Percentiles rank a stretch among this genome's conserved stretches.
Conservation (phyloP, 2,888 invertebrate genomes). For the Exocentrus adspersus region DNA sequence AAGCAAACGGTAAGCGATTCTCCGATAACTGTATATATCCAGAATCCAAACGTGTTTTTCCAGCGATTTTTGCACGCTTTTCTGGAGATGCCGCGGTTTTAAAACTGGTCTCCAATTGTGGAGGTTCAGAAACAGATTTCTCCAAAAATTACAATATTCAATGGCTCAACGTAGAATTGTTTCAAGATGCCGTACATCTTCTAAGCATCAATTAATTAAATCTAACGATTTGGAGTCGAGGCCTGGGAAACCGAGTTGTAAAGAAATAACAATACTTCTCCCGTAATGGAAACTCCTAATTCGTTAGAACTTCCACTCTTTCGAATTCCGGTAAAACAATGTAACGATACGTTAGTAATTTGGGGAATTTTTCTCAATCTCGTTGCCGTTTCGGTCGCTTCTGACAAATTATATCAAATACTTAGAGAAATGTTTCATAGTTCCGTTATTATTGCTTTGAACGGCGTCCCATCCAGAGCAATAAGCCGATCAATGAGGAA, state of each 20-base stretch:
- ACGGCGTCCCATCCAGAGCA: constrained; percentile 26
- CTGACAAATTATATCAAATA: constrained; percentile 49
- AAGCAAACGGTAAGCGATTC: no score
- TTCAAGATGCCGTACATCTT: no score
- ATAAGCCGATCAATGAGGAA: constrained; percentile 38
- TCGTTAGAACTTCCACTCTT: not conserved
- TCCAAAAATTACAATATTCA: no score
- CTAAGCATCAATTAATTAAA: no score
- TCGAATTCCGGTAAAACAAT: constrained; percentile 8
- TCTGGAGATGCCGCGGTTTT: no score
- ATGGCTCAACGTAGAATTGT: no score
- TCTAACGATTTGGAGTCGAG: not conserved
- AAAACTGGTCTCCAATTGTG: no score
- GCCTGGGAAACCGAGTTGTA: not conserved
- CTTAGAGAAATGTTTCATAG: constrained; percentile 48
- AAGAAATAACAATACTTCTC: not conserved
- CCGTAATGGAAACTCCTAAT: not conserved
- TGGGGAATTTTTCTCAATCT: constrained; percentile 25
- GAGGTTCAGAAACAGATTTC: no score
- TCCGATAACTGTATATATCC: no score
- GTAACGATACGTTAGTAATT: constrained; percentile 23
- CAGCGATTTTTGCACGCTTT: no score
- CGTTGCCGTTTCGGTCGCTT: constrained; percentile 20
- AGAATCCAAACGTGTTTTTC: no score
- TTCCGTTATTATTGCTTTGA: constrained; percentile 51